Percentiles rank a stretch among this genome's conserved stretches.
phyloP scores from a whole-genome alignment of 1,140 invertebrate genomes.

The Caenorhabditis tropicalis region DNA sequence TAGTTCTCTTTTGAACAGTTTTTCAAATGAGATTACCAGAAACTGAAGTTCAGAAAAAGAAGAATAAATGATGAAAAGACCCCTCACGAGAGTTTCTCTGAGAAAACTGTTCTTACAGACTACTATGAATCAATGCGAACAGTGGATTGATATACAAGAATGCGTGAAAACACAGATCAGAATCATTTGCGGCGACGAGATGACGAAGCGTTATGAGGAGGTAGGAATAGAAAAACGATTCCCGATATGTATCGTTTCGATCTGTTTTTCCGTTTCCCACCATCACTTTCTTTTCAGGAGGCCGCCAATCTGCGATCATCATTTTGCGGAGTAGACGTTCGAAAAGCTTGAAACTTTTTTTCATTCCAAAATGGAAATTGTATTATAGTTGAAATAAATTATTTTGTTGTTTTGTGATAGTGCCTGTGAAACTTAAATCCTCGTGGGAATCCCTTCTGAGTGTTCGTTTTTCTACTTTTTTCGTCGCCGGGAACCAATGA shows the following conservation, averaged over 20 bases:
- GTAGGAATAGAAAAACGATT: background rate
- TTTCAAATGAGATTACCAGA: no score
- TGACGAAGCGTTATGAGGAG: constrained; percentile 13
- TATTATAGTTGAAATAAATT: constrained; percentile 26
- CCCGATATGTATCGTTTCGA: background rate
- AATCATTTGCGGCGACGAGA: constrained; percentile 6
- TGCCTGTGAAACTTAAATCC: background rate
- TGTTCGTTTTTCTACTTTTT: background rate
- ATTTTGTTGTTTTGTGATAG: background rate
- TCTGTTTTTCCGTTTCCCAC: background rate
- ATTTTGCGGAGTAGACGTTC: background rate
- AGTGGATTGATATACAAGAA: background rate
- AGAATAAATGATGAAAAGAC: no score
- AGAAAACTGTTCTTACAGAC: no score
- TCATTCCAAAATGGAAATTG: background rate
- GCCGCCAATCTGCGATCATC: constrained; percentile 24
- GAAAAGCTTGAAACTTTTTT: background rate
- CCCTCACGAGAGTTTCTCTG: no score
- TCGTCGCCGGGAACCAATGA: background rate
- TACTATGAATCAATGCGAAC: background rate
- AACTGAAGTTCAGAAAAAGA: no score
- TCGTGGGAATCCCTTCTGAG: background rate
- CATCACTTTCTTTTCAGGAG: constrained; percentile 21
- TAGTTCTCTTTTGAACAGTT: no score
- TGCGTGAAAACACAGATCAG: background rate